phyloP scores from a whole-genome alignment of 2,797 vertebrate species.

The Melanotaenia boesemani region DNA sequence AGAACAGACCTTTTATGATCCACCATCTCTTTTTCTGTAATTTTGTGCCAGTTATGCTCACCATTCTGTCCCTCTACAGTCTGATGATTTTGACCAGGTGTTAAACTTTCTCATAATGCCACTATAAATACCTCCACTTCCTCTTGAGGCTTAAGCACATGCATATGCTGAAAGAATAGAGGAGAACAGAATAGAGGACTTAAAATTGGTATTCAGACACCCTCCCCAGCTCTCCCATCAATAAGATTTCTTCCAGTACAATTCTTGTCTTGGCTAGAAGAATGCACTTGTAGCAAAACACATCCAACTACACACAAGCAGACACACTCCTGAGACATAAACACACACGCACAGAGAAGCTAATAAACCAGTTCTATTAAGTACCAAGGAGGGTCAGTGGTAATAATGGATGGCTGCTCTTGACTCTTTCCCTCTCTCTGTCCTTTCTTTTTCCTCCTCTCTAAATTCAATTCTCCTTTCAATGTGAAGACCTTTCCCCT shows the following conservation, averaged over 20 bases:
- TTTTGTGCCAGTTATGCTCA: constrained; percentile 41
- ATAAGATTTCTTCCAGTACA: constrained; percentile 40
- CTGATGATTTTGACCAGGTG: constrained; percentile 68
- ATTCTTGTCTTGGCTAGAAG: constrained; percentile 40
- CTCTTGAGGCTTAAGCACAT: constrained; percentile 23
- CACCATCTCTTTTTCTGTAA: constrained; percentile 19
- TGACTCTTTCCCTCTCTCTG: constrained; percentile 62
- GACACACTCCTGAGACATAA: constrained; percentile 17
- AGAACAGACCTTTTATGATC: constrained; percentile 21
- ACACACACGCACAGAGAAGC: constrained; percentile 50
- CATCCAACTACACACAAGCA: constrained; percentile 1
- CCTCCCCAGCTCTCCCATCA: not conserved
- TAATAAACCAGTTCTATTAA: constrained; percentile 79
- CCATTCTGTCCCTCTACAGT: constrained; percentile 36
- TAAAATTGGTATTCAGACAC: constrained; percentile 14
- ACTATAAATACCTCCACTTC: constrained; percentile 66
- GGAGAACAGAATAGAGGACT: not conserved
- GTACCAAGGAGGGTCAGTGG: constrained; percentile 78
- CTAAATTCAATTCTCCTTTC: constrained; percentile 77
- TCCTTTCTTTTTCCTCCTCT: constrained; percentile 61
- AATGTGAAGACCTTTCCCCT: constrained; percentile 50
- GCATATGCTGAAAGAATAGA: constrained; percentile 2
- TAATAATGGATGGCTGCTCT: constrained; percentile 78
- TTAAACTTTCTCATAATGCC: constrained; percentile 37
- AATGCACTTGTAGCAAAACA: constrained; percentile 24